Conservation (phyloP, 2,888 invertebrate species). For the Agrochola lychnidis region DNA sequence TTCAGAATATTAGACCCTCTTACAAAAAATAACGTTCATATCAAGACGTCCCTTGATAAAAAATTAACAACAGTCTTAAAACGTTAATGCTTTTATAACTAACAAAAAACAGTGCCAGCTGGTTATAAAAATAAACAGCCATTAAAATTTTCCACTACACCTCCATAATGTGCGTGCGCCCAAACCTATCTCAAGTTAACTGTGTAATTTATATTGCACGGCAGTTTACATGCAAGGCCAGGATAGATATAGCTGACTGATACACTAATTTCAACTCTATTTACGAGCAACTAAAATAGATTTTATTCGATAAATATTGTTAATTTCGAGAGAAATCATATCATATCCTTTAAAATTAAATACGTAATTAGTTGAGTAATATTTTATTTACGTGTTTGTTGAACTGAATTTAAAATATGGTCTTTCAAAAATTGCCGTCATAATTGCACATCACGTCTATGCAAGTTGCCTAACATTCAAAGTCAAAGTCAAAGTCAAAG, state of each 20-base stretch:
- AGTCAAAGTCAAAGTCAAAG: no score
- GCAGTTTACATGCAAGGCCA: slow-evolving; percentile 57
- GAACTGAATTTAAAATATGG: neutral
- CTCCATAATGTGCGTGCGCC: slow-evolving; percentile 45
- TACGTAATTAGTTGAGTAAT: slow-evolving; percentile 44
- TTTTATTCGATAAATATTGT: neutral
- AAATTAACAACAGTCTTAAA: neutral
- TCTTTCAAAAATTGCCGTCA: neutral
- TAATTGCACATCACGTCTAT: neutral
- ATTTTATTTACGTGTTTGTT: slow-evolving; percentile 2
- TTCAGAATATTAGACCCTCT: no score
- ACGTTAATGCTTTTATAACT: neutral
- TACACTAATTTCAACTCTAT: slow-evolving; percentile 40
- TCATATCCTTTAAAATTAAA: slow-evolving; percentile 47
- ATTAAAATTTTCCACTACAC: slow-evolving; percentile 29
- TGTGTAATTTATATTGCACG: slow-evolving; percentile 61
- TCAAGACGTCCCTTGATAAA: neutral
- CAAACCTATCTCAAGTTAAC: slow-evolving; percentile 51
- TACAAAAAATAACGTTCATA: neutral
- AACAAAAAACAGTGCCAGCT: neutral
- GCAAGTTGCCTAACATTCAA: neutral
- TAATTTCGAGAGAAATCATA: slow-evolving; percentile 53
- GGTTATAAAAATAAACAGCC: slow-evolving; percentile 26
- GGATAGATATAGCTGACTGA: slow-evolving; percentile 3
- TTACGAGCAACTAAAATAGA: rapidly evolving